Conservation (phyloP, 2,888 invertebrate species). For the Lottia scabra region DNA sequence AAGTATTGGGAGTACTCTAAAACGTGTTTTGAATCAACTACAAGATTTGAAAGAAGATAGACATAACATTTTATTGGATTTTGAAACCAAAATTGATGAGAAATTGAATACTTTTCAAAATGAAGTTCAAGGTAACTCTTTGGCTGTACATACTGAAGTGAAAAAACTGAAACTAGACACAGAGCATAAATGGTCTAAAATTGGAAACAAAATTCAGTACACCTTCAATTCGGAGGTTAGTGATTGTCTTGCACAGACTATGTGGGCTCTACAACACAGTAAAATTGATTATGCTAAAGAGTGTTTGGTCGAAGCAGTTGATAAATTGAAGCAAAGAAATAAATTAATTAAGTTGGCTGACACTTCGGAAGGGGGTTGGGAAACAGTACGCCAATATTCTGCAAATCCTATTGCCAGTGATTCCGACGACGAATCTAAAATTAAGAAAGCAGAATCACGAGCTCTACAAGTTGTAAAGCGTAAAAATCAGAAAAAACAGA, state of each 20-base stretch:
- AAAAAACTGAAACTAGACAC: constrained; percentile 24
- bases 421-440: constrained; percentile 29
- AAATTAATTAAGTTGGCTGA: constrained; percentile 31
- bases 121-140: constrained; percentile 17
- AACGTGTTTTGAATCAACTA: not conserved
- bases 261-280: constrained; percentile 22
- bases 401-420: constrained; percentile 30
- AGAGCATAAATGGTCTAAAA: constrained; percentile 19
- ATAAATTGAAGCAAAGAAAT: constrained; percentile 24
- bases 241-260: constrained; percentile 15
- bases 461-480: constrained; percentile 26
- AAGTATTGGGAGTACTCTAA: not conserved
- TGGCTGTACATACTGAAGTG: constrained; percentile 10
- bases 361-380: constrained; percentile 28
- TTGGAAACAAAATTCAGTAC: constrained; percentile 27
- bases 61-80: not conserved
- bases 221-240: constrained; percentile 21
- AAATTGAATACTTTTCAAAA: constrained; percentile 13
- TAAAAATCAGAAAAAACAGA: not conserved
- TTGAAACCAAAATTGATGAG: not conserved
- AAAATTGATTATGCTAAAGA: constrained; percentile 22
- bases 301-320: constrained; percentile 6
- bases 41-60: not conserved
- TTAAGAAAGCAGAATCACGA: constrained; percentile 24
- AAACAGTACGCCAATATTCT: constrained; percentile 28